Evolutionary conservation across 2,888 invertebrate genomes (phyloP).

Genomic region (Operophtera brumata): DNA sequence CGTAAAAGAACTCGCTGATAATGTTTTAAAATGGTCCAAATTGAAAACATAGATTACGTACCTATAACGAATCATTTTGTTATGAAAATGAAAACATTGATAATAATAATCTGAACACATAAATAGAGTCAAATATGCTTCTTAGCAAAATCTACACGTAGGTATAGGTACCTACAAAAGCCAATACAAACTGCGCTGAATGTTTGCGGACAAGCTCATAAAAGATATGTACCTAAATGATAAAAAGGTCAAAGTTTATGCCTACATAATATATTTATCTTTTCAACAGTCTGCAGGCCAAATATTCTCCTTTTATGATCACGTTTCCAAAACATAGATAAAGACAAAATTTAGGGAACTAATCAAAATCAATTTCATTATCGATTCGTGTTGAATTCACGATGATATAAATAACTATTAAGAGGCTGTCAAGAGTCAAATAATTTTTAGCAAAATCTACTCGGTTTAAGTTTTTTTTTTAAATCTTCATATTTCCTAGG

Average conservation of each 20-base stretch:
- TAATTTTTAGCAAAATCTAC: too few species aligned
- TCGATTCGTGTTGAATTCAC: slow-evolving; percentile 7
- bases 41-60: slow-evolving; percentile 37
- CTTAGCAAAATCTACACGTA: neutral
- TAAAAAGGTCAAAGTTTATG: slow-evolving; percentile 10
- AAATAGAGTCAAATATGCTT: neutral
- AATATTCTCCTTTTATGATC: neutral
- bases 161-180: too few species aligned
- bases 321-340: neutral
- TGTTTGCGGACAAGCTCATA: neutral
- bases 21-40: slow-evolving; percentile 32
- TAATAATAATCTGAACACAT: neutral
- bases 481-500: too few species aligned
- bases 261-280: too few species aligned
- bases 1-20: slow-evolving; percentile 37
- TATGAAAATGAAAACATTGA: neutral
- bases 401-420: neutral
- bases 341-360: too few species aligned
- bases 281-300: neutral
- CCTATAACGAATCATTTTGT: neutral
- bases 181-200: neutral
- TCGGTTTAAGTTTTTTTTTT: too few species aligned
- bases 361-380: too few species aligned
- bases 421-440: too few species aligned
- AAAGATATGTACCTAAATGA: slow-evolving; percentile 2